A percentile compares a stretch with the other conserved stretches of the same genome.
phyloP scores from a whole-genome alignment of 2,888 invertebrate genomes.

The Meteorus cinctellus region DNA sequence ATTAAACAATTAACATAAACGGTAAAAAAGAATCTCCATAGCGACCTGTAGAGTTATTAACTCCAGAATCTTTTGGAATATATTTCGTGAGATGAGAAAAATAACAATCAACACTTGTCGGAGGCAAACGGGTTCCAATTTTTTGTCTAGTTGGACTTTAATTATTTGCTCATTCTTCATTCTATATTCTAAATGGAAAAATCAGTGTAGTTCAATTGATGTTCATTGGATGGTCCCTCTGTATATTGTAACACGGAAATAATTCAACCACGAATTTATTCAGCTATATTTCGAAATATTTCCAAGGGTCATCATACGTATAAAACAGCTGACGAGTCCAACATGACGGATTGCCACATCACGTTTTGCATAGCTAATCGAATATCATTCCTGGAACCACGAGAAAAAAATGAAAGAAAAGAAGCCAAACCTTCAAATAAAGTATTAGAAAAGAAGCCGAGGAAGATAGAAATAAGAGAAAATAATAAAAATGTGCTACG shows the following conservation, averaged over 20 bases:
- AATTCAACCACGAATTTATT: background rate
- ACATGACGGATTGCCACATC: slow-evolving; percentile 1
- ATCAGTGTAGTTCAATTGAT: background rate
- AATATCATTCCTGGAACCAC: background rate
- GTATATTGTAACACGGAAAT: background rate
- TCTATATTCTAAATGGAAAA: background rate
- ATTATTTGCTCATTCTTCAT: background rate
- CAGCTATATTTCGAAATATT: background rate
- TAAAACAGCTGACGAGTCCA: background rate
- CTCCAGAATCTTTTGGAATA: background rate
- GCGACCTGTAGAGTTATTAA: background rate
- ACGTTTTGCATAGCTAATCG: slow-evolving; percentile 7
- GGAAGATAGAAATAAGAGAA: background rate
- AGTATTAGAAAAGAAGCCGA: background rate
- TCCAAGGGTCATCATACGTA: background rate
- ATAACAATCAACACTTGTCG: background rate
- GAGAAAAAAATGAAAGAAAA: background rate
- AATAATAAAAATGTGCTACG: slow-evolving; percentile 7
- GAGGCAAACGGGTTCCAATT: background rate
- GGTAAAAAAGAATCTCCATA: background rate
- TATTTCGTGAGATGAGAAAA: background rate
- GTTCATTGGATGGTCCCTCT: background rate
- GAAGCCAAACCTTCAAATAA: background rate
- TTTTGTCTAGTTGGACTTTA: background rate
- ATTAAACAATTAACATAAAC: background rate